Percentiles rank a stretch among this genome's conserved stretches.
Conservation (phyloP, 2,797 vertebrate species). For the Ispidina lecontei region DNA sequence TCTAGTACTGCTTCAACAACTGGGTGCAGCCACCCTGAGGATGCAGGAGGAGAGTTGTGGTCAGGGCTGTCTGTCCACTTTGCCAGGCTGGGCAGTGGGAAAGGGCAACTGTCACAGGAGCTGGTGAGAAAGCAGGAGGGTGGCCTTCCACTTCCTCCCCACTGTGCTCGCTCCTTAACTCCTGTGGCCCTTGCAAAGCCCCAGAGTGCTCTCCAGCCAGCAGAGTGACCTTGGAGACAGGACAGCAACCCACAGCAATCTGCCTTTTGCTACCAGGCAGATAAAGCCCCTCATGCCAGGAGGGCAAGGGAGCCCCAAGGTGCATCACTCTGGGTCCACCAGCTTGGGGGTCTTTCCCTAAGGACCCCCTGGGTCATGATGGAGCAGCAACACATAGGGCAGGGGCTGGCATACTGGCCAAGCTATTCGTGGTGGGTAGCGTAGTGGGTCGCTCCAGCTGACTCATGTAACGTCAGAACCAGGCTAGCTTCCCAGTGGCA, state of each 20-base stretch:
- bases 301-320: background rate
- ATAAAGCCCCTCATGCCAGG: background rate
- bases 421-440: fast-evolving
- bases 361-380: background rate
- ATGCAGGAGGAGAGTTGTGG: background rate
- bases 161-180: fast-evolving
- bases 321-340: fast-evolving
- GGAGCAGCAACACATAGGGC: fast-evolving
- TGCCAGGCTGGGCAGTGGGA: background rate
- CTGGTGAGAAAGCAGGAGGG: background rate
- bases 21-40: fast-evolving
- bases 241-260: background rate
- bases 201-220: background rate
- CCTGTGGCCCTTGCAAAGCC: background rate
- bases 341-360: fast-evolving
- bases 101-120: background rate
- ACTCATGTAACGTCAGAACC: background rate
- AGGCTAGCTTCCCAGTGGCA: background rate
- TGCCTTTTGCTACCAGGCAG: background rate
- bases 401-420: background rate
- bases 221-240: background rate
- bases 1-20: fast-evolving
- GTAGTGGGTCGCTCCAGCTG: fast-evolving
- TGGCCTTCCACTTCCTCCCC: background rate
- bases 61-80: background rate